Percentiles rank a stretch among this genome's conserved stretches.
Evolutionary conservation across 1,140 invertebrate genomes (phyloP).

Genomic region (Papilio glaucus): DNA sequence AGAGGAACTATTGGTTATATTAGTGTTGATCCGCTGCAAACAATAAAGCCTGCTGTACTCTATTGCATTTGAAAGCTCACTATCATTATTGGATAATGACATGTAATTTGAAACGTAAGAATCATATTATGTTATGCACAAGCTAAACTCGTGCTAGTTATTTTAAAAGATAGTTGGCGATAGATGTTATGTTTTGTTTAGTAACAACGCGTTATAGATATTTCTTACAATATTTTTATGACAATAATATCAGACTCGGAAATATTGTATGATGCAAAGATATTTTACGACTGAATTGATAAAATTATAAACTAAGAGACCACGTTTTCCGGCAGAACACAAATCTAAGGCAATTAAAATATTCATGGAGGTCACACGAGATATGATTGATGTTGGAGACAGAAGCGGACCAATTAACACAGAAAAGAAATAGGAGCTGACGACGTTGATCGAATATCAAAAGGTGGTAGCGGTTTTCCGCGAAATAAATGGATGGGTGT

Average conservation of each 20-base stretch:
- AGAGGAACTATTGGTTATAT: too few species aligned
- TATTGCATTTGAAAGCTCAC: too few species aligned
- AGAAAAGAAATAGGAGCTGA: neutral
- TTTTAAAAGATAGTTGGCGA: too few species aligned
- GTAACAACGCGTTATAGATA: neutral
- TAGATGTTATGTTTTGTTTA: neutral
- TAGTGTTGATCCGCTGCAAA: too few species aligned
- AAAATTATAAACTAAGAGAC: constrained; percentile 21
- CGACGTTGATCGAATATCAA: constrained; percentile 20
- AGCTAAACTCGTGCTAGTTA: too few species aligned
- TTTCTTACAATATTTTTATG: constrained; percentile 5
- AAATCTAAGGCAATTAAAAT: constrained; percentile 31
- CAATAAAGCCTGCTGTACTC: too few species aligned
- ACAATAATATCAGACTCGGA: constrained; percentile 1
- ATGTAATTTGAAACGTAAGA: constrained; percentile 1
- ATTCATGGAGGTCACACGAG: neutral
- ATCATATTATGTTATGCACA: too few species aligned
- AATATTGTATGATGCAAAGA: constrained; percentile 24
- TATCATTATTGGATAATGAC: neutral
- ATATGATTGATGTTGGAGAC: constrained; percentile 31
- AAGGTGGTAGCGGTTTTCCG: neutral
- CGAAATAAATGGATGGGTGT: neutral
- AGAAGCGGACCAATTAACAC: constrained; percentile 10
- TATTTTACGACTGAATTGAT: constrained; percentile 26
- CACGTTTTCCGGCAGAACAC: constrained; percentile 27